Percentiles rank a stretch among this genome's conserved stretches.
phyloP scores from a whole-genome alignment of 2,888 invertebrate genomes.

The Deilephila porcellus region DNA sequence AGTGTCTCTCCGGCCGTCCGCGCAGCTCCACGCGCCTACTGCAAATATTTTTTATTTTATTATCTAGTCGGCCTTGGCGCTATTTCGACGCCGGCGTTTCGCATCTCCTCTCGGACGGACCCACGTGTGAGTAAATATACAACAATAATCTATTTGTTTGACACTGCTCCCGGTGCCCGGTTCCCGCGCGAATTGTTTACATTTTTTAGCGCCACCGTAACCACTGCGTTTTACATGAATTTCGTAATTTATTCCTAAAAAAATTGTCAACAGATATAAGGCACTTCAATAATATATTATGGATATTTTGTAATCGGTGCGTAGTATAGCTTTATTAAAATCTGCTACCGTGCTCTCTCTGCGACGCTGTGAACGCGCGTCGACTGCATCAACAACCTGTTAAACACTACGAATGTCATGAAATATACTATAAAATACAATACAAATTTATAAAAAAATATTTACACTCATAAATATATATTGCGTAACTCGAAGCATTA shows the following conservation, averaged over 20 bases:
- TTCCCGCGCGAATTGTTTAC: constrained; percentile 8
- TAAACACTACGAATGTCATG: not conserved
- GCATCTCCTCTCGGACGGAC: constrained; percentile 42
- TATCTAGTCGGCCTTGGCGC: constrained; percentile 64
- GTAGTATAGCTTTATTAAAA: too few species aligned
- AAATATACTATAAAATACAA: not conserved
- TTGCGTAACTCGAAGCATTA: too few species aligned
- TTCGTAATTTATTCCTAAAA: not conserved
- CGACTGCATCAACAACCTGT: not conserved
- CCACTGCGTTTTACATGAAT: not conserved
- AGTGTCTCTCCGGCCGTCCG: constrained; percentile 33
- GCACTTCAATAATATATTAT: too few species aligned
- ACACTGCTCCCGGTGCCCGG: not conserved
- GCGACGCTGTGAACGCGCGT: not conserved
- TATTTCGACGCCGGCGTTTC: constrained; percentile 62
- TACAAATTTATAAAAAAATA: too few species aligned
- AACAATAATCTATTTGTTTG: constrained; percentile 10
- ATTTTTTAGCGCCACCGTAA: constrained; percentile 1
- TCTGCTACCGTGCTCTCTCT: not conserved
- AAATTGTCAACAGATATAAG: too few species aligned
- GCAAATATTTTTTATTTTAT: constrained; percentile 44
- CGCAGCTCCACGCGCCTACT: constrained; percentile 38
- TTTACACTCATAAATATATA: too few species aligned
- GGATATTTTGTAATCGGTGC: too few species aligned
- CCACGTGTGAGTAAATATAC: constrained; percentile 61